Evolutionary conservation across 1,140 invertebrate genomes (phyloP).

Genomic region (Cydia amplana): DNA sequence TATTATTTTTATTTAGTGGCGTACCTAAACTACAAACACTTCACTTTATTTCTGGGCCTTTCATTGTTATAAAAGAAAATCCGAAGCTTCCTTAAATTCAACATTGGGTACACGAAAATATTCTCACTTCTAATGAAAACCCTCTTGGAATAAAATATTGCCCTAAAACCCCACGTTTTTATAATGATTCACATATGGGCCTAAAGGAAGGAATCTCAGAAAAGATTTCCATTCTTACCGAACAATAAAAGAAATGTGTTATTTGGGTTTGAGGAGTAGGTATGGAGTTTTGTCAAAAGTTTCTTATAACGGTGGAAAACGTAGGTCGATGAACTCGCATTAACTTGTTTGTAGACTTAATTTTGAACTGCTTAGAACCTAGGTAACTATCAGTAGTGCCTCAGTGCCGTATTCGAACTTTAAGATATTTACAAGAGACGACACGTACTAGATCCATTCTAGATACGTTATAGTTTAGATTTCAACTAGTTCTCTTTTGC

Average conservation of each 20-base stretch:
- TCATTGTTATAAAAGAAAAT: not conserved
- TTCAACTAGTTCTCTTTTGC: too few species aligned
- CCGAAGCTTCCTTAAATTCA: not conserved
- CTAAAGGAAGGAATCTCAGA: conserved; percentile 35
- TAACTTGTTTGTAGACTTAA: not conserved
- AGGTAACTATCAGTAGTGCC: too few species aligned
- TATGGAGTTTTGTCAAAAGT: conserved; percentile 7
- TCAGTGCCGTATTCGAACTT: too few species aligned
- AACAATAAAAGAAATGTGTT: conserved; percentile 37
- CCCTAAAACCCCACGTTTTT: conserved; percentile 47
- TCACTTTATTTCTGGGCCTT: too few species aligned
- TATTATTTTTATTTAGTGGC: too few species aligned
- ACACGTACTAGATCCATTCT: too few species aligned
- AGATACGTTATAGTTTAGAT: too few species aligned
- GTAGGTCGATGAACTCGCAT: not conserved
- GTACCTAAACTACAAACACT: too few species aligned
- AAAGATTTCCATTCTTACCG: conserved; percentile 24
- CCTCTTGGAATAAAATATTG: conserved; percentile 20
- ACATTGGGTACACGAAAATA: not conserved
- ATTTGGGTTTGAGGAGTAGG: conserved; percentile 25
- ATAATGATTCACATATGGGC: conserved; percentile 56
- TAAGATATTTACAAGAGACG: too few species aligned
- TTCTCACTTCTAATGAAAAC: conserved; percentile 15
- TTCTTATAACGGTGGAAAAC: conserved; percentile 7
- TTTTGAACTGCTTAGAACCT: too few species aligned